These are phyloP conservation scores for Notoglanidium macrostoma DNA, from an alignment of 2,797 vertebrate species.

Conservation along the genomic window DNA sequence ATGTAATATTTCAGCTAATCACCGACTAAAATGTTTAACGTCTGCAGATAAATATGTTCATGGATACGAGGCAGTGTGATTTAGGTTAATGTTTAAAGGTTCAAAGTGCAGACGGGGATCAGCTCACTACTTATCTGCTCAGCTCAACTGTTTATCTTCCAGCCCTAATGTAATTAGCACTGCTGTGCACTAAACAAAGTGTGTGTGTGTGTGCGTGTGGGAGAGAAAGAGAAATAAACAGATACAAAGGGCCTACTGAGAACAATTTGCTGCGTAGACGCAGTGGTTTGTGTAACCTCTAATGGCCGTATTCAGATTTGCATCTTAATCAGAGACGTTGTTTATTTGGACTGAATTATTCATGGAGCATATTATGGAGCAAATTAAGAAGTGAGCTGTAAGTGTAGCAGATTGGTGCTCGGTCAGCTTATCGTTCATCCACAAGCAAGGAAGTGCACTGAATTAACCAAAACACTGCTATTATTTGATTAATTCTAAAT, in stretches of 20 bases:
- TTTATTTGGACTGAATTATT: neutral
- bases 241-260: conserved; percentile 14
- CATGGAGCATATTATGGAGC: neutral
- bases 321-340: neutral
- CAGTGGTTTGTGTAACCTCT: neutral
- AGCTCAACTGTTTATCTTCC: conserved; percentile 46
- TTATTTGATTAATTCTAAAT: neutral
- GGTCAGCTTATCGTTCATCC: neutral
- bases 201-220: conserved; percentile 48
- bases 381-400: neutral
- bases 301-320: neutral
- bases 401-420: neutral
- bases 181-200: conserved; percentile 33
- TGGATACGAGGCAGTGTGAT: conserved; percentile 21
- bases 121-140: conserved; percentile 46
- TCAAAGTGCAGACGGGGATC: conserved; percentile 68
- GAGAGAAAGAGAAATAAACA: conserved; percentile 12
- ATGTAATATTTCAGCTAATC: neutral
- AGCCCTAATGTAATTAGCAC: conserved; percentile 44
- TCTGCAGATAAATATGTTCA: neutral
- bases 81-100: conserved; percentile 61
- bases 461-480: neutral
- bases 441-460: neutral
- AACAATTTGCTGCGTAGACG: conserved; percentile 4
- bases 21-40: neutral